Evolutionary conservation across 23 tunicate genomes (phyloP).

Genomic region (Styela plicata): DNA sequence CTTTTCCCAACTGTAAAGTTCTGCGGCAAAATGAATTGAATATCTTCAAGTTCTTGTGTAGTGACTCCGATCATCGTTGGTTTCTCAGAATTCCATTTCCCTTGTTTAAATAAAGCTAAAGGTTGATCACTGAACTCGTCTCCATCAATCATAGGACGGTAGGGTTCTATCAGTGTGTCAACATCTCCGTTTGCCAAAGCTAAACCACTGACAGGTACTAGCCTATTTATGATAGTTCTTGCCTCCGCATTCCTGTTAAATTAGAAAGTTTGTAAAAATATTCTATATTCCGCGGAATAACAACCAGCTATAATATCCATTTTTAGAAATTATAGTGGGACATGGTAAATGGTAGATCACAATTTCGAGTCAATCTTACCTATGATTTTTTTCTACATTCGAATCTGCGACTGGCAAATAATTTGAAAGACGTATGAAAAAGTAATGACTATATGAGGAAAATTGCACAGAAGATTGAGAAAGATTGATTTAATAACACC

Average conservation of each 20-base stretch:
- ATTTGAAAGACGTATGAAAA: too few relatives aligned
- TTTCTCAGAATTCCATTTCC: constrained; percentile 72
- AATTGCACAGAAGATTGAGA: too few relatives aligned
- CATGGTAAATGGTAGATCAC: too few relatives aligned
- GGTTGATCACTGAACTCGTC: constrained; percentile 77
- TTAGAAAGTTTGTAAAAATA: too few relatives aligned
- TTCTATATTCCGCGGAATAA: too few relatives aligned
- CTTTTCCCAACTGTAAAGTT: not conserved
- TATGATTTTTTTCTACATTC: too few relatives aligned
- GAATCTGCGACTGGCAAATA: too few relatives aligned
- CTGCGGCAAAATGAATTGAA: not conserved
- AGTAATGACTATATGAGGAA: too few relatives aligned
- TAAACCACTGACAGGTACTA: constrained; percentile 23
- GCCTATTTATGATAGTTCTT: not conserved
- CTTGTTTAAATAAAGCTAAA: constrained; percentile 44
- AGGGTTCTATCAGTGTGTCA: constrained; percentile 65
- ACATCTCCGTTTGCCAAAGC: constrained; percentile 36
- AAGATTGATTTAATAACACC: too few relatives aligned
- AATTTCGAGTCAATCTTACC: too few relatives aligned
- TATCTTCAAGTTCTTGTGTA: constrained; percentile 42
- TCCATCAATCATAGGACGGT: constrained; percentile 78
- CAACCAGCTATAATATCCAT: too few relatives aligned
- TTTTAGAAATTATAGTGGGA: too few relatives aligned
- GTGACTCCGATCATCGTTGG: constrained; percentile 47
- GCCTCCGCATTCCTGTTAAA: not conserved